Evolutionary conservation across 2,797 vertebrate species (phyloP).

Genomic region (Acanthurus leucopareius): DNA sequence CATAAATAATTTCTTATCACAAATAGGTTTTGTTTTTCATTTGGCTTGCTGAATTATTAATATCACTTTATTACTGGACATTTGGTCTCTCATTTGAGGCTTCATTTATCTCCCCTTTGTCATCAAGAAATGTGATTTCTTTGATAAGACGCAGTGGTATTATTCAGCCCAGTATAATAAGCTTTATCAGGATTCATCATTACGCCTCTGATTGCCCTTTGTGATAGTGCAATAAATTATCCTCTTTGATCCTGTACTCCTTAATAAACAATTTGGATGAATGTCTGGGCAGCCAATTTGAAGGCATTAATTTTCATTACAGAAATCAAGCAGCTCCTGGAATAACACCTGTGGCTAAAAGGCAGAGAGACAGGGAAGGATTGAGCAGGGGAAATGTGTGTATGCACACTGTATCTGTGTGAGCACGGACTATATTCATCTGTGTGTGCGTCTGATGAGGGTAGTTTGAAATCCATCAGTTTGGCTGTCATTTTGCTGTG

Average conservation of each 20-base stretch:
- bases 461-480: not conserved
- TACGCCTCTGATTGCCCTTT: conserved; percentile 74
- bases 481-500: not conserved
- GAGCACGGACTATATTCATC: not conserved
- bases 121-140: conserved; percentile 56
- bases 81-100: conserved; percentile 33
- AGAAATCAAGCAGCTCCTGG: conserved; percentile 68
- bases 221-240: conserved; percentile 83
- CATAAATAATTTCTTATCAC: conserved; percentile 41
- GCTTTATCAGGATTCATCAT: conserved; percentile 74
- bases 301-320: conserved; percentile 86
- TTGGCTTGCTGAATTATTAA: conserved; percentile 31
- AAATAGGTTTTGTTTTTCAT: conserved; percentile 37
- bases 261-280: conserved; percentile 85
- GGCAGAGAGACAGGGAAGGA: conserved; percentile 23
- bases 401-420: not conserved
- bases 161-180: conserved; percentile 75
- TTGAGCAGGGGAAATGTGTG: not conserved
- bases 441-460: not conserved
- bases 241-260: conserved; percentile 71
- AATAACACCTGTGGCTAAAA: conserved; percentile 80
- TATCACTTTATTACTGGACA: conserved; percentile 30
- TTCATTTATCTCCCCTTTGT: conserved; percentile 57
- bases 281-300: conserved; percentile 83
- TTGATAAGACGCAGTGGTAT: conserved; percentile 60